Conservation (phyloP, 2,888 invertebrate species). For the Lithophane semibrunnea region DNA sequence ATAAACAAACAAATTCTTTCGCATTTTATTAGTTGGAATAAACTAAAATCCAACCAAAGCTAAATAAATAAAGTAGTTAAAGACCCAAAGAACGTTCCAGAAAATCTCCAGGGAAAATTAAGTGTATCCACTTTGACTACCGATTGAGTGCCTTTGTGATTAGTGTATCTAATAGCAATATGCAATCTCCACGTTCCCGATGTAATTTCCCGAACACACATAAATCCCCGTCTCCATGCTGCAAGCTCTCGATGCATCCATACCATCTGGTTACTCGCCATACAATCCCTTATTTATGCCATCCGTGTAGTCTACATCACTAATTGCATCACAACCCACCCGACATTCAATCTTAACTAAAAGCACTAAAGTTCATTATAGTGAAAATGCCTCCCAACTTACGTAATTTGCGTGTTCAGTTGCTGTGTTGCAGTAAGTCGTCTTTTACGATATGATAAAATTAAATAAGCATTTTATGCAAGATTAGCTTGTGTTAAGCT, state of each 20-base stretch:
- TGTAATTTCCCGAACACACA: constrained; percentile 6
- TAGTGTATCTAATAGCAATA: not conserved
- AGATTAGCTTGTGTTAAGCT: constrained; percentile 53
- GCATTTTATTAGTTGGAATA: too few species aligned
- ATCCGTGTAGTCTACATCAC: constrained; percentile 25
- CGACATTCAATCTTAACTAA: constrained; percentile 30
- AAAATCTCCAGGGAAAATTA: not conserved
- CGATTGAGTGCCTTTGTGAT: too few species aligned
- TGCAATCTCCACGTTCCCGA: not conserved
- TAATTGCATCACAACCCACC: constrained; percentile 39
- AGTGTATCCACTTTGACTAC: not conserved
- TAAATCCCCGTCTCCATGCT: constrained; percentile 34
- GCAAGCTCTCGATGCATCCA: constrained; percentile 32
- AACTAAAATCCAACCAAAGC: not conserved
- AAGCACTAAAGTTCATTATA: constrained; percentile 4
- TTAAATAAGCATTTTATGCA: constrained; percentile 68
- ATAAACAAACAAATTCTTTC: too few species aligned
- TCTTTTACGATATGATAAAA: constrained; percentile 66
- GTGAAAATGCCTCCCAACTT: not conserved
- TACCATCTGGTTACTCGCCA: constrained; percentile 31
- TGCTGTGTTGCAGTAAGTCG: constrained; percentile 59
- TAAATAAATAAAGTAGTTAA: not conserved
- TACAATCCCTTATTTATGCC: constrained; percentile 36
- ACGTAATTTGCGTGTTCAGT: constrained; percentile 15
- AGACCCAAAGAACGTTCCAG: not conserved